A percentile compares a stretch with the other conserved stretches of the same genome.
These are phyloP conservation scores for Corynorhinus townsendii DNA, from an alignment of 2,113 vertebrate genomes.

Conservation along the genomic window DNA sequence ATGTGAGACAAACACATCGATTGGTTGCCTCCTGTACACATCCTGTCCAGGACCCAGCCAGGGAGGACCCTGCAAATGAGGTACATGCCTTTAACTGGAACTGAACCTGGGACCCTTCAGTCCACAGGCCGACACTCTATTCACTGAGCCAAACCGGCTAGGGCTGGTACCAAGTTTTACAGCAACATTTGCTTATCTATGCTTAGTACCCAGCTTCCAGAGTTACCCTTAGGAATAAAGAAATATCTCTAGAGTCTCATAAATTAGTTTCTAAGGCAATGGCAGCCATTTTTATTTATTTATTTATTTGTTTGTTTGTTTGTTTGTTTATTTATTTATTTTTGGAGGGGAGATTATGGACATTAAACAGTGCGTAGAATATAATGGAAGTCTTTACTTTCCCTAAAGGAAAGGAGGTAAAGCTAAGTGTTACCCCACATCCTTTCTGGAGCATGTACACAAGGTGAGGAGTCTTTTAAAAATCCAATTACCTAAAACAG, in stretches of 20 bases:
- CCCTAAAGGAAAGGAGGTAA: neutral
- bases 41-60: no score
- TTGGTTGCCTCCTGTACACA: no score
- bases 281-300: neutral
- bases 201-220: neutral
- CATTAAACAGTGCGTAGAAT: neutral
- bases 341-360: neutral
- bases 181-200: neutral
- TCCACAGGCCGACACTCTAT: no score
- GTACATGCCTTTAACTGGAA: no score
- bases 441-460: neutral
- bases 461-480: neutral
- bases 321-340: neutral
- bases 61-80: no score
- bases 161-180: neutral
- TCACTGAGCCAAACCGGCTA: no score
- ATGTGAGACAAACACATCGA: no score
- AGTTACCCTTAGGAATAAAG: neutral
- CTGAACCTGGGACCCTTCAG: no score
- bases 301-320: no score
- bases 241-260: neutral
- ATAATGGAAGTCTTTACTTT: neutral
- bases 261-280: neutral
- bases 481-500: neutral
- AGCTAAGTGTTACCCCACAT: neutral